A percentile compares a stretch with the other conserved stretches of the same genome.
Evolutionary conservation across 2,113 vertebrate genomes (phyloP).

Genomic region (Corvus hawaiiensis): DNA sequence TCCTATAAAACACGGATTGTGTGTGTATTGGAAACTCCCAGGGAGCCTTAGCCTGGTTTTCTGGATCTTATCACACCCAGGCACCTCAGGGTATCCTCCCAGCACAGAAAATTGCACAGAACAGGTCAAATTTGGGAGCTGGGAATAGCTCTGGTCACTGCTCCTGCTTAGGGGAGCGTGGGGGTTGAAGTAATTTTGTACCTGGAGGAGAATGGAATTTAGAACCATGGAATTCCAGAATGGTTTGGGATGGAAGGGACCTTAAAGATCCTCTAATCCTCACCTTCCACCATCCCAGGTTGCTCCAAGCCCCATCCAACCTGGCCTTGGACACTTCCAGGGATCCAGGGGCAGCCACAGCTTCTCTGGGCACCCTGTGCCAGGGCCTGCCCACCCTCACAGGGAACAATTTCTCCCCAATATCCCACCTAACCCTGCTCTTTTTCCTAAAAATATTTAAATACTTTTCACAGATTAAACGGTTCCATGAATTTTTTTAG

Average conservation of each 20-base stretch:
- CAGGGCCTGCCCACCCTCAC: not conserved
- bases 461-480: not conserved
- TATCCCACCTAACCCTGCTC: not conserved
- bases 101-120: not conserved
- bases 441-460: not conserved
- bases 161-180: not conserved
- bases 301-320: not conserved
- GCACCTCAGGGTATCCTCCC: not conserved
- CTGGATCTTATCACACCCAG: not conserved
- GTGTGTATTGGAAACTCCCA: not conserved
- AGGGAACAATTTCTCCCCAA: not conserved
- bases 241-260: not conserved
- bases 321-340: not conserved
- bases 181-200: not conserved
- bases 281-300: not conserved
- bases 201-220: not conserved
- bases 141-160: not conserved
- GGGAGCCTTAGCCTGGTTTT: not conserved
- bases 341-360: not conserved
- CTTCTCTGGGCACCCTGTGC: not conserved
- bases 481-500: not conserved
- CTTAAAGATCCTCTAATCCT: not conserved
- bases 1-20: accelerated
- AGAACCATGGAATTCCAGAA: not conserved
- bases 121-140: not conserved